A percentile compares a stretch with the other conserved stretches of the same genome.
Evolutionary conservation across 1,140 invertebrate species (phyloP).

Genomic region (Heterodera schachtii): DNA sequence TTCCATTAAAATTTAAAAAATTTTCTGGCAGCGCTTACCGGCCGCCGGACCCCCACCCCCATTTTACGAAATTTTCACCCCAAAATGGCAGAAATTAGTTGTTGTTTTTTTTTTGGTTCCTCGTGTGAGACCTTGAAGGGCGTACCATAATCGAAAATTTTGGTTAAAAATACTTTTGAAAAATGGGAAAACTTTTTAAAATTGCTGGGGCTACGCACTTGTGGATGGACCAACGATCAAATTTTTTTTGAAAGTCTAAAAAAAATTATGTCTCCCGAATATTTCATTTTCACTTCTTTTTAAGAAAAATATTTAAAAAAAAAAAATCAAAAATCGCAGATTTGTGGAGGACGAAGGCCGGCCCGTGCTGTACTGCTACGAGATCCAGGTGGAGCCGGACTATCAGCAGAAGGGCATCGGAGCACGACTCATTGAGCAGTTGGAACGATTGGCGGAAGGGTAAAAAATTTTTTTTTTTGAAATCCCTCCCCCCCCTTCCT

Average conservation of each 20-base stretch:
- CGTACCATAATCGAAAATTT: not conserved
- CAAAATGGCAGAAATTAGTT: no score
- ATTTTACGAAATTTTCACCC: no score
- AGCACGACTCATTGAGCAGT: constrained; percentile 35
- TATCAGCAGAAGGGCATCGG: constrained; percentile 57
- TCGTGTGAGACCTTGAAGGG: no score
- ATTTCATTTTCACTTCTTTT: no score
- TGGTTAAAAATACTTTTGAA: not conserved
- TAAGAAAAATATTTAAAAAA: no score
- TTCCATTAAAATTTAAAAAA: no score
- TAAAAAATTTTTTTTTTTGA: constrained; percentile 18
- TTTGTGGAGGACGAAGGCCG: constrained; percentile 30
- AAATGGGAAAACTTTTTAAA: not conserved
- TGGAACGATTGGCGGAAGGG: constrained; percentile 51
- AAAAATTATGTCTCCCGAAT: not conserved
- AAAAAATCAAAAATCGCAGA: not conserved
- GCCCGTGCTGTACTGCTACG: constrained; percentile 41
- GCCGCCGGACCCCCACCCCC: no score
- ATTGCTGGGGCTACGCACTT: no score
- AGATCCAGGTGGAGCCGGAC: constrained; percentile 49
- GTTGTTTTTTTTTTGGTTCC: no score
- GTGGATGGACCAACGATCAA: no score
- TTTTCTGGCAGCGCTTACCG: no score
- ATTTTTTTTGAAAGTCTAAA: not conserved
- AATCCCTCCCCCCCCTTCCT: not conserved